phyloP scores from a whole-genome alignment of 2,113 vertebrate species.

The Pygoscelis antarcticus region DNA sequence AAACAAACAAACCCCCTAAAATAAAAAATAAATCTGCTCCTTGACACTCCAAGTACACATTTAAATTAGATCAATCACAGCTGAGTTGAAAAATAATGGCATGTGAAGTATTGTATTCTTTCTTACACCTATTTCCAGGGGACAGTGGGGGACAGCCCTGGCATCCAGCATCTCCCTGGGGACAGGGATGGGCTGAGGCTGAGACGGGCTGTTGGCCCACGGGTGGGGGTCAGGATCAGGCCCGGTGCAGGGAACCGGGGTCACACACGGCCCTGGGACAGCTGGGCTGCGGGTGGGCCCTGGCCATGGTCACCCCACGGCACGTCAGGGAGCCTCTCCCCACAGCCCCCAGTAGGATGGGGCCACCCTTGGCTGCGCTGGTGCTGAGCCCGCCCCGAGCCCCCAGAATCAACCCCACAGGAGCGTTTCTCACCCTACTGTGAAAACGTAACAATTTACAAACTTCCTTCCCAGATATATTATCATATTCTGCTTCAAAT shows the following conservation, averaged over 20 bases:
- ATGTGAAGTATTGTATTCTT: background rate
- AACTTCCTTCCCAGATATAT: background rate
- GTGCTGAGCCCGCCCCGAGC: background rate
- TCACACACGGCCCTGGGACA: background rate
- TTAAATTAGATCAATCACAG: background rate
- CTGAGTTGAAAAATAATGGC: background rate
- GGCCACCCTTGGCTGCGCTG: background rate
- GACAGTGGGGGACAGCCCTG: accelerated
- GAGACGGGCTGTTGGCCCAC: accelerated
- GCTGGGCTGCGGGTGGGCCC: too few relatives aligned
- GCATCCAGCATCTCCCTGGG: background rate
- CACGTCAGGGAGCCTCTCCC: background rate
- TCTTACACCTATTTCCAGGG: background rate
- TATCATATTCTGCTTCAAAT: background rate
- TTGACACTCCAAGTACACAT: background rate
- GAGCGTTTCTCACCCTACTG: background rate
- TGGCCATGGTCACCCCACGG: too few relatives aligned
- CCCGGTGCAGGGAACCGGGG: background rate
- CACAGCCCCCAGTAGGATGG: background rate
- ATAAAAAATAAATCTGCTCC: background rate
- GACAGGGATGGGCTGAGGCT: background rate
- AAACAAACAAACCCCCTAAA: background rate
- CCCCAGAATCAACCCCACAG: background rate
- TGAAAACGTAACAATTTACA: background rate
- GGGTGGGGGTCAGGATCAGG: background rate